Evolutionary conservation across 1,140 invertebrate genomes (phyloP), one percentile per base, ranked within the genome.

Genomic region (Psilanteris sp.): DNA sequence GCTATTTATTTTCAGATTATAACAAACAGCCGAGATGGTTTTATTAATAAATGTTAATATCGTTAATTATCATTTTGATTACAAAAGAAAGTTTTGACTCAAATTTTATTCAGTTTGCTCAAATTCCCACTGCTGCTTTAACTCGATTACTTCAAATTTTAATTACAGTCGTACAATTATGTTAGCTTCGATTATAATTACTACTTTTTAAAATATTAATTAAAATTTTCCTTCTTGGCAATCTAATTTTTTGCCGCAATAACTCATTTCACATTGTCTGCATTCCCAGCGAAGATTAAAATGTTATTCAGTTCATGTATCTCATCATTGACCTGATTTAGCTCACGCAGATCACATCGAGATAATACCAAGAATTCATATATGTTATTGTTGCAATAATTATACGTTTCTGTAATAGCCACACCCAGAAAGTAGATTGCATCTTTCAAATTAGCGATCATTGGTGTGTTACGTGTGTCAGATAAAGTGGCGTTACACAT

Each of bases 321-420:
- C 57, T 57, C 68, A 64, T 72, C 68, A 46, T 41, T 72, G 68
- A 72, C 68, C 68, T 29, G 48, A 36, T 64, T 72, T 6, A 55
- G 37, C 20, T 16, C 18, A 14, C 36, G 7, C 31, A 31, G 52
- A 54, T 71, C 43, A 27, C 54, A 10, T 39, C 8, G 8, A 26
- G 57, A 57, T 72, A 48, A 57, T 57, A 36, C 39, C 31, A 39
- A 22, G 39, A 55, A 71, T 62, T 32, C 43, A 32, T 64, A n/a
- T n/a, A 34, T 36, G 26, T 72, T 72, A 72, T 72, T 72, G 48
- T 64, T 64, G 68, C 39, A 55, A 61, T 71, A 71, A 61, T 71
- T 71, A 54, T 5, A 72, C 32, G 48, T 57, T 62, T 34, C 37
- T 55, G 57, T 46, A 62, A 68, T 14, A 16, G 39, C 62, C 61